phyloP scores from a whole-genome alignment of 2,888 invertebrate species.

The Troilus luridus region DNA sequence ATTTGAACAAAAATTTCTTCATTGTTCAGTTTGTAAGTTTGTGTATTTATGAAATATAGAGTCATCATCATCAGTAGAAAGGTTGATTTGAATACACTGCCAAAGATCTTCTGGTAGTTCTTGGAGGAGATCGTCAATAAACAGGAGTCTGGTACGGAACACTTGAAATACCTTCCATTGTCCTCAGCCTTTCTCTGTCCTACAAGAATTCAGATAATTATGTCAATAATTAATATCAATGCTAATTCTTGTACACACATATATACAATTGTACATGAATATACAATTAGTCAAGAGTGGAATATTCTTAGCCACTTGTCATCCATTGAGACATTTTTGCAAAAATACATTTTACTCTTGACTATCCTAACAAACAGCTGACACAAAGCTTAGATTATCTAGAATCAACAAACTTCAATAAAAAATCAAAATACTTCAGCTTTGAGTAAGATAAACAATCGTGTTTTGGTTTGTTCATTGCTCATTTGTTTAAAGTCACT shows the following conservation, averaged over 20 bases:
- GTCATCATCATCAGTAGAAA: neutral
- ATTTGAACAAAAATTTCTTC: conserved; percentile 12
- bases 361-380: too few species aligned
- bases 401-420: too few species aligned
- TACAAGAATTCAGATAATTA: neutral
- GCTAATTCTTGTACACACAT: neutral
- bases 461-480: too few species aligned
- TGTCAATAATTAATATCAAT: neutral
- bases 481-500: too few species aligned
- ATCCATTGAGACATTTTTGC: too few species aligned
- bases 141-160: conserved; percentile 54
- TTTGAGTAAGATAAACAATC: too few species aligned
- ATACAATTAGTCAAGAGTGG: too few species aligned
- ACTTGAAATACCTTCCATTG: conserved; percentile 46
- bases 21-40: neutral
- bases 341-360: too few species aligned
- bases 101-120: conserved; percentile 44
- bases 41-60: neutral
- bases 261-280: too few species aligned
- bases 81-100: conserved; percentile 17
- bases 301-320: too few species aligned
- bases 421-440: too few species aligned
- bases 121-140: conserved; percentile 56
- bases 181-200: conserved; percentile 54
- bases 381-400: too few species aligned